Conservation (phyloP, 1,140 invertebrate genomes). For the Drosophila seguyi region DNA sequence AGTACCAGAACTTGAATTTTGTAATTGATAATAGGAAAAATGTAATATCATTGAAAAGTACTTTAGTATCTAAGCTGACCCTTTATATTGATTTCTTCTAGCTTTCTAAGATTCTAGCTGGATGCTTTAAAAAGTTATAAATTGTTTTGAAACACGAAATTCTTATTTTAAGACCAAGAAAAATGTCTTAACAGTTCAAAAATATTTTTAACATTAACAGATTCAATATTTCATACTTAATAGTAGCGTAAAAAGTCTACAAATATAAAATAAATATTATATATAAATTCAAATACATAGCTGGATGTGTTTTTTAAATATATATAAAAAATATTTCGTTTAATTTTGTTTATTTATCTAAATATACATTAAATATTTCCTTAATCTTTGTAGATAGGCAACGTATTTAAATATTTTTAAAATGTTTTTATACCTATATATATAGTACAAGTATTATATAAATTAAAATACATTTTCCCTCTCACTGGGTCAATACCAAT, state of each 20-base stretch:
- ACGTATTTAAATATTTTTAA: no score
- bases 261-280: no score
- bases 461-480: neutral
- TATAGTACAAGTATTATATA: neutral
- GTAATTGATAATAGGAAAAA: neutral
- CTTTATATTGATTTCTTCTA: neutral
- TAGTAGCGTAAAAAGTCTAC: no score
- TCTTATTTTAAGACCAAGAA: neutral
- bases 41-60: no score
- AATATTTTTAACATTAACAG: neutral
- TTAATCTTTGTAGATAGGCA: no score
- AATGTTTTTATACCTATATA: no score
- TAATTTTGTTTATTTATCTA: neutral
- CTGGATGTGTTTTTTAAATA: neutral
- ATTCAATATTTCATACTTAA: no score
- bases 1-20: neutral
- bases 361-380: no score
- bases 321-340: neutral
- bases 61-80: neutral
- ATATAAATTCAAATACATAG: no score
- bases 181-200: accelerated
- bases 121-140: neutral
- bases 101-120: neutral
- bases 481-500: constrained; percentile 20
- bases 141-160: no score